A percentile compares a stretch with the other conserved stretches of the same genome.
phyloP scores from a whole-genome alignment of 2,113 vertebrate genomes.

The Cynoglossus semilaevis region DNA sequence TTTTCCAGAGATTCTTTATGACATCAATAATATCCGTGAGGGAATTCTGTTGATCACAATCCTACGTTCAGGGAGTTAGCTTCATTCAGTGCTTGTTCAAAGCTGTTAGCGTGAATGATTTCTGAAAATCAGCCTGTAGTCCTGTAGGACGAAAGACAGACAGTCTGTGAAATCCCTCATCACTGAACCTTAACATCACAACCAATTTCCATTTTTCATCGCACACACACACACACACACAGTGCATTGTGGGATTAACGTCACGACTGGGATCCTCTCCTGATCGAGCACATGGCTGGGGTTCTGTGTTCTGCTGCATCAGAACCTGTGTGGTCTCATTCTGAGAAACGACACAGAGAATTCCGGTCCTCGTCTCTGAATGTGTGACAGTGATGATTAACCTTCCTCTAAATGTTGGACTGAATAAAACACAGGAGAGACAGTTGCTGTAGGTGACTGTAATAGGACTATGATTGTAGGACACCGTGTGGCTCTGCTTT shows the following conservation, averaged over 20 bases:
- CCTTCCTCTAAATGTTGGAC: conserved; percentile 47
- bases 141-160: conserved; percentile 18
- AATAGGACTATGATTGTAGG: too few relatives aligned
- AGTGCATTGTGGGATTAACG: conserved; percentile 33
- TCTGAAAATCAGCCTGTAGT: conserved; percentile 15
- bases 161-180: conserved; percentile 5
- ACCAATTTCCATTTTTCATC: conserved; percentile 32
- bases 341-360: conserved; percentile 40
- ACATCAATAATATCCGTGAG: conserved; percentile 19
- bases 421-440: conserved; percentile 31
- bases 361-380: conserved; percentile 56
- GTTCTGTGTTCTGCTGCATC: conserved; percentile 14
- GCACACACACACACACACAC: not conserved
- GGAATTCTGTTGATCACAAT: not conserved
- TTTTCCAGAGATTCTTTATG: conserved; percentile 15
- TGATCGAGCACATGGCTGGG: conserved; percentile 27
- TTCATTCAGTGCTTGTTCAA: not conserved
- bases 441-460: conserved; percentile 39
- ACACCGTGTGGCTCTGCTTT: too few relatives aligned
- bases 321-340: conserved; percentile 45
- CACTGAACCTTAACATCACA: not conserved
- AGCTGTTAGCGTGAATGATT: conserved; percentile 13
- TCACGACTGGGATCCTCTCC: conserved; percentile 24
- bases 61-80: not conserved
- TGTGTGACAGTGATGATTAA: conserved; percentile 67